Base-by-base conservation (phyloP, 2,113 vertebrate genomes). In the Oncorhynchus mykiss region DNA sequence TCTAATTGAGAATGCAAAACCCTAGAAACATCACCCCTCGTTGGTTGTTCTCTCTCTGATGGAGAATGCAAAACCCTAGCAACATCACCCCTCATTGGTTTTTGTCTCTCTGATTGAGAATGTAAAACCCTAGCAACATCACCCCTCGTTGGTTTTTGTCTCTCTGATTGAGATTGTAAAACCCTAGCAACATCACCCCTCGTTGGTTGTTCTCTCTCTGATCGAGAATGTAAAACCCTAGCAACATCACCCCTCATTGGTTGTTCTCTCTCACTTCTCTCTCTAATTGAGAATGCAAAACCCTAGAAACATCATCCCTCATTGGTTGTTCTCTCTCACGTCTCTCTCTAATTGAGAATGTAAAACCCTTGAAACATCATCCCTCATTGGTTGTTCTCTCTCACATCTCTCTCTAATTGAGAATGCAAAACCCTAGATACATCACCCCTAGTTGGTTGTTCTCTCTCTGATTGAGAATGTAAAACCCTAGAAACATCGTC, bases 201-300 rank as follows among this genome's bases (percentile, higher is more conserved):
- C 22, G 70, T 67, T 69, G 70, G 83, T 86, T 85, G 84, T 84
- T n/a, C n/a, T n/a, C n/a, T 9, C 74, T 79, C 75, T 84, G 82
- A 86, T 86, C 84, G 85, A 79, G 76, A 83, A 25, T 25, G 1
- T 25, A 25, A 25, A 25, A 25, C 24, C 24, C 14, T 39, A 39
- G 34, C 7, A 22, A 20, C 27, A 18, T 29, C 27, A 16, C 14
- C 79, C 76, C 79, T 25, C 24, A 22, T 67, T 69, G 70, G 83
- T 86, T 85, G 84, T 84, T 87, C 81, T 74, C 11, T n/a, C n/a
- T n/a, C n/a, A n/a, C n/a, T n/a, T n/a, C n/a, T n/a, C n/a, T 9
- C 72, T 68, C 81, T 85, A 81, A 86, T 86, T 85, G 85, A 79
- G 76, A 83, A 84, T 85, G 83, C 72, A 81, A 86, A 84, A 85